phyloP scores from a whole-genome alignment of 2,888 invertebrate species.

The Caenorhabditis uteleia region DNA sequence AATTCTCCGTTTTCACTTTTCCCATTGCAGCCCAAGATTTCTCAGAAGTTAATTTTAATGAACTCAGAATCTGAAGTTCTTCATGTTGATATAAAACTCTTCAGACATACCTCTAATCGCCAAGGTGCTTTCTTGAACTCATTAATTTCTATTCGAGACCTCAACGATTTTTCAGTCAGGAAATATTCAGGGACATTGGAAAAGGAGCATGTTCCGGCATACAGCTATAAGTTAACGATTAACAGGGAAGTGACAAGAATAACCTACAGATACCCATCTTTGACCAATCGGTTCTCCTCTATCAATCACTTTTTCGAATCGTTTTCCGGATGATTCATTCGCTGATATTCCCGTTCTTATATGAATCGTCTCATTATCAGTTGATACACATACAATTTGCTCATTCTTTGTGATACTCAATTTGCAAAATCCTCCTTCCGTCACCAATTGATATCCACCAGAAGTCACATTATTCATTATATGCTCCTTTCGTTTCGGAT shows the following conservation, averaged over 20 bases:
- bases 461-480: conserved; percentile 5
- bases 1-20: conserved; percentile 6
- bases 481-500: conserved; percentile 24
- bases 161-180: conserved; percentile 6
- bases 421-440: conserved; percentile 19
- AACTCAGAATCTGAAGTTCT: conserved; percentile 31
- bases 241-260: neutral
- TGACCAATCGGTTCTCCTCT: conserved; percentile 21
- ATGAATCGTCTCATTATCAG: conserved; percentile 13
- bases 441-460: conserved; percentile 9
- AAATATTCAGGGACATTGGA: conserved; percentile 24
- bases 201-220: conserved; percentile 13
- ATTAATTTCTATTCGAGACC: conserved; percentile 12
- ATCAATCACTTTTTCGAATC: conserved; percentile 33
- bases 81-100: neutral
- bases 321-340: conserved; percentile 32
- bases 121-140: conserved; percentile 36
- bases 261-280: conserved; percentile 34
- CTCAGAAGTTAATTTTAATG: conserved; percentile 17
- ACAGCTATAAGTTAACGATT: conserved; percentile 5
- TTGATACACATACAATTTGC: conserved; percentile 29
- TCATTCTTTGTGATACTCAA: conserved; percentile 23
- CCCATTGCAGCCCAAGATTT: conserved; percentile 33
- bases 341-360: conserved; percentile 26
- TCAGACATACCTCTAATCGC: conserved; percentile 24